Percentiles rank a stretch among this genome's conserved stretches.
Evolutionary conservation across 2,113 vertebrate genomes (phyloP).

Genomic region (Coturnix japonica): DNA sequence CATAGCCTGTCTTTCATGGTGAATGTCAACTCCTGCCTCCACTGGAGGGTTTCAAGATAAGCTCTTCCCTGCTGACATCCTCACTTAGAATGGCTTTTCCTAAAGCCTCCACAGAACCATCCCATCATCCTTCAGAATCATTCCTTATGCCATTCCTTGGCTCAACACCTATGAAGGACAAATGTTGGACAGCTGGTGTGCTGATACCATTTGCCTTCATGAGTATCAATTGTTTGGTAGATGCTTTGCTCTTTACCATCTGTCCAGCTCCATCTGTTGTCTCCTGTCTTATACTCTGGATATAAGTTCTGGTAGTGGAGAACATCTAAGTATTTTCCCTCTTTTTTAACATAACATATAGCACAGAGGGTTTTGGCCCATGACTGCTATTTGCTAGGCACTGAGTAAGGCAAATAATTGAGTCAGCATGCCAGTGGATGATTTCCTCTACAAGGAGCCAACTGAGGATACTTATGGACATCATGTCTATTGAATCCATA

Average conservation of each 20-base stretch:
- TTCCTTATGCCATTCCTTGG: not conserved
- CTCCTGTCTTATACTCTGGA: not conserved
- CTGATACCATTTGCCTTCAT: slow-evolving; percentile 43
- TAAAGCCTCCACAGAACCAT: not conserved
- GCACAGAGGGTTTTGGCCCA: slow-evolving; percentile 1
- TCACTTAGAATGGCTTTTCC: not conserved
- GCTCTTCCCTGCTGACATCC: not conserved
- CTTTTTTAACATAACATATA: slow-evolving; percentile 3
- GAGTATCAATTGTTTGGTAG: slow-evolving; percentile 53
- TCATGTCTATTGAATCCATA: not conserved
- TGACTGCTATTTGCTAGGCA: not conserved
- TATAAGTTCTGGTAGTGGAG: slow-evolving; percentile 6
- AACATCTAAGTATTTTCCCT: not conserved
- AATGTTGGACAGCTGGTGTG: slow-evolving; percentile 54
- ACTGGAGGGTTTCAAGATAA: not conserved
- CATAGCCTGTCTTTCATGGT: not conserved
- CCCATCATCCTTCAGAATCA: slow-evolving; percentile 6
- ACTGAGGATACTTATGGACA: not conserved
- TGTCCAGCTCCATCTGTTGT: slow-evolving; percentile 63
- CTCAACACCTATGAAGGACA: slow-evolving; percentile 36
- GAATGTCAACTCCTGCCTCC: not conserved
- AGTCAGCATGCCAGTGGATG: slow-evolving; percentile 16
- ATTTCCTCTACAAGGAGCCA: slow-evolving; percentile 15
- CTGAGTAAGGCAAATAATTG: slow-evolving; percentile 9
- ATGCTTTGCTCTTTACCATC: slow-evolving; percentile 60